Conservation (phyloP, 2,113 vertebrate genomes). For the Oreocharis arfaki region DNA sequence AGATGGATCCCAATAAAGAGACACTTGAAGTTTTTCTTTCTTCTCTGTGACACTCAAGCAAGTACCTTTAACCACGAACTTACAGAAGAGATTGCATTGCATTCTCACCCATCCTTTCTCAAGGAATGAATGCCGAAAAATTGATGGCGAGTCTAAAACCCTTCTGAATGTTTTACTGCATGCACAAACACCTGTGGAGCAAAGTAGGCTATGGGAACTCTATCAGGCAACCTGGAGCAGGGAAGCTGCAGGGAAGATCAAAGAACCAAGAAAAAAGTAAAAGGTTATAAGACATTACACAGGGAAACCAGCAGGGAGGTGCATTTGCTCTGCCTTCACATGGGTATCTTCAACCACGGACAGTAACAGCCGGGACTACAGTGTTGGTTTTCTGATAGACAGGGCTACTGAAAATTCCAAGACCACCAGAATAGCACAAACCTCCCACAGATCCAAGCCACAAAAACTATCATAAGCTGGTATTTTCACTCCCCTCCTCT, state of each 20-base stretch:
- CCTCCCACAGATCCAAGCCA: not conserved
- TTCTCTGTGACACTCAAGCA: not conserved
- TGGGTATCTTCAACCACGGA: not conserved
- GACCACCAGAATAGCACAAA: not conserved
- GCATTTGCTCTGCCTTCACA: not conserved
- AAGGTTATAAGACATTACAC: not conserved
- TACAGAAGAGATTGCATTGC: not conserved
- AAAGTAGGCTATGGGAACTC: not conserved
- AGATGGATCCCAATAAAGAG: not conserved
- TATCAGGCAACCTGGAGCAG: not conserved
- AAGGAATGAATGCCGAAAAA: not conserved
- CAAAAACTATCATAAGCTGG: rapidly evolving
- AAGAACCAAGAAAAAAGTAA: not conserved
- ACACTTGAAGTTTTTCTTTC: not conserved
- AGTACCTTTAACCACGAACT: not conserved
- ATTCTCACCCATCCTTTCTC: not conserved
- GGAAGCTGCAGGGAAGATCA: not conserved
- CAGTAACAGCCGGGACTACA: not conserved
- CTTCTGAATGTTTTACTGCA: not conserved
- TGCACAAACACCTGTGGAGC: not conserved
- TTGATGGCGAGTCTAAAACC: not conserved
- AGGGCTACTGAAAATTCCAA: not conserved
- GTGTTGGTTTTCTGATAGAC: not conserved
- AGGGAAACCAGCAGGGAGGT: not conserved
- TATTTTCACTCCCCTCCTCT: not conserved